A percentile compares a stretch with the other conserved stretches of the same genome.
phyloP scores from a whole-genome alignment of 1,140 invertebrate genomes.

The Drosophila melanica region DNA sequence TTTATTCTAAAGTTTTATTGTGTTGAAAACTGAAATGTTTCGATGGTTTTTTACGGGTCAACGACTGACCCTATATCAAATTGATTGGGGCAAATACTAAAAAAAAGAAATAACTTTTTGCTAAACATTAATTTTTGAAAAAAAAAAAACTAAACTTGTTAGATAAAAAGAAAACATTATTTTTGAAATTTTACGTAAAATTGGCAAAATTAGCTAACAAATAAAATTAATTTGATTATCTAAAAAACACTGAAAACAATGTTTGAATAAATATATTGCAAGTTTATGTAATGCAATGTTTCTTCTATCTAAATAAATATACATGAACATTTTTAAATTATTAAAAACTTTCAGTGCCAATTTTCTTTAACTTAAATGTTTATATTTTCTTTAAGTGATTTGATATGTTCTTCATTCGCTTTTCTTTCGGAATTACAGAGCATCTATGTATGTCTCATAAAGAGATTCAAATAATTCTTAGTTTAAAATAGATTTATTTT shows the following conservation, averaged over 20 bases:
- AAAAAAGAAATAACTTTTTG: conserved; percentile 24
- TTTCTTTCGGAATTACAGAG: too few species aligned
- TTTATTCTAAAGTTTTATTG: conserved; percentile 37
- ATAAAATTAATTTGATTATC: not conserved
- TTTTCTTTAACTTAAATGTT: too few species aligned
- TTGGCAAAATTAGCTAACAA: not conserved
- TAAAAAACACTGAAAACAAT: not conserved
- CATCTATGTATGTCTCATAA: too few species aligned
- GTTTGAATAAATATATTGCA: not conserved
- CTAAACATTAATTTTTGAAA: conserved; percentile 25
- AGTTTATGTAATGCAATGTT: not conserved
- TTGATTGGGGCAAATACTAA: conserved; percentile 29
- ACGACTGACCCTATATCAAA: conserved; percentile 32
- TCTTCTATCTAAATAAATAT: too few species aligned
- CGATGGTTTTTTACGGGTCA: conserved; percentile 9
- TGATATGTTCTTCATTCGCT: too few species aligned
- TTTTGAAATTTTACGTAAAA: not conserved
- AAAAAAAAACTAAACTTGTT: conserved; percentile 22
- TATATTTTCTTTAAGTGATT: too few species aligned
- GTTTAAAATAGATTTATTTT: too few species aligned
- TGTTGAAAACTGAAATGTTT: conserved; percentile 18
- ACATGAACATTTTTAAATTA: too few species aligned
- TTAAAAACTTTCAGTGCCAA: too few species aligned
- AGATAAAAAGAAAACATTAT: conserved; percentile 19
- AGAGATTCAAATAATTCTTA: too few species aligned